phyloP scores from a whole-genome alignment of 2,888 invertebrate species.

The Incurvaria masculella region DNA sequence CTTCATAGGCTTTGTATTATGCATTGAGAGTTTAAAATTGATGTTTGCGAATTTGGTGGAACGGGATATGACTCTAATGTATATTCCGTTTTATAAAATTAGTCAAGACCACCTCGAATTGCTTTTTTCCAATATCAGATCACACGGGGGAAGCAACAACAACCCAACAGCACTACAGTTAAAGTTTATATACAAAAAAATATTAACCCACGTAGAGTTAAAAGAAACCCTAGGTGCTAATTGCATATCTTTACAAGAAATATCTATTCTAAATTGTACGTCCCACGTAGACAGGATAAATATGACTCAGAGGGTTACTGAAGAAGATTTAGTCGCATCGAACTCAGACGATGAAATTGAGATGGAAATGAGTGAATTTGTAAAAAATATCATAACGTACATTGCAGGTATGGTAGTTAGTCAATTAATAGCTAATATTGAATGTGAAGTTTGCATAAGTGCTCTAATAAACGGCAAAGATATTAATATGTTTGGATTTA shows the following conservation, averaged over 20 bases:
- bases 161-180: constrained; percentile 6
- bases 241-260: constrained; percentile 9
- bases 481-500: constrained; percentile 5
- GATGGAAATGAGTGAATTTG: constrained; percentile 1
- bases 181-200: background rate
- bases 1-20: no score
- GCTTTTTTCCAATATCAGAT: constrained; percentile 2
- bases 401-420: constrained; percentile 12
- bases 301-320: background rate
- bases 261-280: constrained; percentile 8
- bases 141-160: constrained; percentile 4
- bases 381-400: background rate
- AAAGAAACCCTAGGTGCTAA: constrained; percentile 7
- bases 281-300: constrained; percentile 10
- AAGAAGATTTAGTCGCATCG: constrained; percentile 4
- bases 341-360: constrained; percentile 10
- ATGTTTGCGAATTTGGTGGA: no score
- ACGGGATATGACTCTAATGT: no score
- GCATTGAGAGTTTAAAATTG: no score
- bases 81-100: no score
- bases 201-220: constrained; percentile 11
- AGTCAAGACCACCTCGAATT: background rate
- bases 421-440: constrained; percentile 9
- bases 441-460: background rate
- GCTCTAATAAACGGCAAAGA: no score